phyloP scores from a whole-genome alignment of 2,888 invertebrate genomes.

The Cynaeus angustus region DNA sequence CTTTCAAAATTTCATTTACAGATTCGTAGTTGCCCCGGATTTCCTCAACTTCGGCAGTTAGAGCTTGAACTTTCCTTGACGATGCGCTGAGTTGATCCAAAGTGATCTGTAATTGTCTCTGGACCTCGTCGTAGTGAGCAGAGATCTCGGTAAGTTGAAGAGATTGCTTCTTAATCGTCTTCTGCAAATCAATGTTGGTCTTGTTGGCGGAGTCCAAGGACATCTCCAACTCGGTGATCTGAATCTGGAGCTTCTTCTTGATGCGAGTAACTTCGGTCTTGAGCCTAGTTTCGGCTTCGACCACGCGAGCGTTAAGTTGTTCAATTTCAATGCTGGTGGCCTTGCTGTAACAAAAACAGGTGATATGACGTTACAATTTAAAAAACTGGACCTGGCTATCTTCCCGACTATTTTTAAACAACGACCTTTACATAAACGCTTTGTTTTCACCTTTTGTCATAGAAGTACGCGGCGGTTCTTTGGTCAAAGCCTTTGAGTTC shows the following conservation, averaged over 20 bases:
- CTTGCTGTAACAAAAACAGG: conserved; percentile 79
- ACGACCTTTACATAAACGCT: conserved; percentile 37
- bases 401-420: conserved; percentile 33
- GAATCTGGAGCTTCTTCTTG: conserved; percentile 99
- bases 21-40: conserved; percentile 92
- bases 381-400: conserved; percentile 20
- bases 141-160: conserved; percentile 93
- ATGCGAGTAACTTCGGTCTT: conserved; percentile 97
- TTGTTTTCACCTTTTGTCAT: conserved; percentile 78
- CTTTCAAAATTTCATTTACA: conserved; percentile 71
- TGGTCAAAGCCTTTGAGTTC: conserved; percentile 79
- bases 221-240: conserved; percentile 97
- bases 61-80: conserved; percentile 91
- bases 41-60: conserved; percentile 97
- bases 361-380: conserved; percentile 15
- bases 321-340: conserved; percentile 98
- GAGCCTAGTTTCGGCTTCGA: conserved; percentile 96
- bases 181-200: conserved; percentile 97
- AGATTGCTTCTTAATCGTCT: conserved; percentile 98
- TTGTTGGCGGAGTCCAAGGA: conserved; percentile 98
- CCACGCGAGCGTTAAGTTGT: conserved; percentile 94
- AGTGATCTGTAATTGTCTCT: conserved; percentile 96
- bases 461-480: conserved; percentile 75
- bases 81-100: conserved; percentile 94
- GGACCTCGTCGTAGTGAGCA: conserved; percentile 96